These are phyloP conservation scores for Beaufortia kweichowensis DNA, from an alignment of 2,113 vertebrate species.

Conservation along the genomic window DNA sequence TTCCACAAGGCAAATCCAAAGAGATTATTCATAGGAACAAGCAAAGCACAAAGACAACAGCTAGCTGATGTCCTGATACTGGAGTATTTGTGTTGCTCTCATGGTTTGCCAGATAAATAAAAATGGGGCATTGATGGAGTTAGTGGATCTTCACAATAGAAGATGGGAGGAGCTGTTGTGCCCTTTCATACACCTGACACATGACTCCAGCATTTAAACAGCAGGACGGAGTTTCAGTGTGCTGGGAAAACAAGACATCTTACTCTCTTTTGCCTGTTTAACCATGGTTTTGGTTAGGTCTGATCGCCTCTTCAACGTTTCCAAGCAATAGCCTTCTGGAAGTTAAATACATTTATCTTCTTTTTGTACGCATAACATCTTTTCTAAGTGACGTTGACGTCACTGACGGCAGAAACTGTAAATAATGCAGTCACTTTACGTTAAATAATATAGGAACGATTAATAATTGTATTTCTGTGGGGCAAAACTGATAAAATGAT, in stretches of 20 bases:
- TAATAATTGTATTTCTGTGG: too few species aligned
- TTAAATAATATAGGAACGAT: too few species aligned
- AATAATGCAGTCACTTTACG: too few species aligned
- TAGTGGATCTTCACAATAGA: conserved; percentile 41
- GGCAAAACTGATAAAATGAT: too few species aligned
- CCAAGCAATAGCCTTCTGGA: background rate
- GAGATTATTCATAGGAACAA: background rate
- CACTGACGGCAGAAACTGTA: background rate
- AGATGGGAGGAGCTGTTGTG: conserved; percentile 46
- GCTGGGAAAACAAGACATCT: conserved; percentile 51
- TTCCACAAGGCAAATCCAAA: background rate
- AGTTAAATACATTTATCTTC: background rate
- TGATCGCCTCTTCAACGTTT: background rate
- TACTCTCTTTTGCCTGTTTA: conserved; percentile 46
- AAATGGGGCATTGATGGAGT: conserved; percentile 31
- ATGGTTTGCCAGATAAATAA: conserved; percentile 29
- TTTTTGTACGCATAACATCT: background rate
- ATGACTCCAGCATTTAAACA: conserved; percentile 61
- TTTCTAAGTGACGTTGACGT: background rate
- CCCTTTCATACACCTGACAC: conserved; percentile 65
- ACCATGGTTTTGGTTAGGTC: conserved; percentile 19
- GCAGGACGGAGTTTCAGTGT: conserved; percentile 52
- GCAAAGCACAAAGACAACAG: background rate
- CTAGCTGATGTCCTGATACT: background rate
- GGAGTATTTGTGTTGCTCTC: conserved; percentile 1